Percentiles rank a stretch among this genome's conserved stretches.
Conservation (phyloP, 1,140 invertebrate species). For the Pseudoatta argentina region DNA sequence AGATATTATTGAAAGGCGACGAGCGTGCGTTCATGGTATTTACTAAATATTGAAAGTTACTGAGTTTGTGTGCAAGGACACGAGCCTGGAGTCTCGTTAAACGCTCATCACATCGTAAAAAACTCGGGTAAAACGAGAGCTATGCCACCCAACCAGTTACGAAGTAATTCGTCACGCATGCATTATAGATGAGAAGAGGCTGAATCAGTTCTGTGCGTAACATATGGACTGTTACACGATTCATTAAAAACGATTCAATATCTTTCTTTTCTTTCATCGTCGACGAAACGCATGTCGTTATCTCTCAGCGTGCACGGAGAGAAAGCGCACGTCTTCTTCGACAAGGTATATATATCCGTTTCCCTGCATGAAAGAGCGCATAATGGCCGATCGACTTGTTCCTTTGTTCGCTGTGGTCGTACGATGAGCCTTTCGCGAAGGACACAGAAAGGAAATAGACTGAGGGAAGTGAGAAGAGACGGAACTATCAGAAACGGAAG, state of each 20-base stretch:
- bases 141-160: neutral
- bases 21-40: slow-evolving; percentile 6
- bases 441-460: slow-evolving; percentile 8
- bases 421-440: slow-evolving; percentile 18
- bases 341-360: neutral
- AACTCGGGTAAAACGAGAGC: neutral
- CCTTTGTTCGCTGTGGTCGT: slow-evolving; percentile 32
- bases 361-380: slow-evolving; percentile 33
- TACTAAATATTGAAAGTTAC: slow-evolving; percentile 47
- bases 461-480: neutral
- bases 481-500: slow-evolving; percentile 54
- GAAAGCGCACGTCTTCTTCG: slow-evolving; percentile 18
- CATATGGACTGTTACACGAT: neutral
- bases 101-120: slow-evolving; percentile 35
- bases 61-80: neutral
- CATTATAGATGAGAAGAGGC: neutral
- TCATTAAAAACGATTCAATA: slow-evolving; percentile 18
- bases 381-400: slow-evolving; percentile 34
- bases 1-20: slow-evolving; percentile 42
- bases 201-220: neutral
- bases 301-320: neutral
- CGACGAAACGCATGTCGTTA: neutral
- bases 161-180: slow-evolving; percentile 37
- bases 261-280: neutral
- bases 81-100: slow-evolving; percentile 22